Evolutionary conservation across 2,113 vertebrate species (phyloP).

Genomic region (Solea senegalensis): DNA sequence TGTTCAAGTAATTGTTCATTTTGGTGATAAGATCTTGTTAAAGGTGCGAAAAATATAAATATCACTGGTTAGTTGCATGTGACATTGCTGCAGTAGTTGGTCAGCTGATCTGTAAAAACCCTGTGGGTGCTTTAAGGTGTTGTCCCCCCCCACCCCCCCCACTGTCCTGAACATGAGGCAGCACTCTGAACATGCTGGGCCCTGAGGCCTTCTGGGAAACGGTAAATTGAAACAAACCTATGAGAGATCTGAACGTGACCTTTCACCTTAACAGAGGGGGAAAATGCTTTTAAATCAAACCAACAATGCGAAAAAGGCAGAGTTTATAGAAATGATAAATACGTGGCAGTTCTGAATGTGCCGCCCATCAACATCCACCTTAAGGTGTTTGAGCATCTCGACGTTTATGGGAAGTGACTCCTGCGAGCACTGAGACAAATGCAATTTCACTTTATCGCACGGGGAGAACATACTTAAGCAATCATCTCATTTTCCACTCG

Average conservation of each 20-base stretch:
- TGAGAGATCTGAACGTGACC: neutral
- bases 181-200: conserved; percentile 75
- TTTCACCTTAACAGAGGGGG: conserved; percentile 3
- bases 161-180: conserved; percentile 64
- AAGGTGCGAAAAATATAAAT: too few species aligned
- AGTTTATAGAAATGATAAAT: neutral
- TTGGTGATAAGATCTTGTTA: neutral
- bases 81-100: neutral
- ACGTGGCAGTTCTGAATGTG: conserved; percentile 2
- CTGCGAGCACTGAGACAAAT: conserved; percentile 63
- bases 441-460: conserved; percentile 59
- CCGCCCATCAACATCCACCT: conserved; percentile 13
- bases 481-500: conserved; percentile 73
- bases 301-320: neutral
- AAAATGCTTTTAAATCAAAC: neutral
- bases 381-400: conserved; percentile 32
- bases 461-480: conserved; percentile 58
- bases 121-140: conserved; percentile 18
- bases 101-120: conserved; percentile 28
- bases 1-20: neutral
- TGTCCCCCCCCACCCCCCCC: conserved; percentile 27
- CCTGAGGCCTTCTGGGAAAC: conserved; percentile 49
- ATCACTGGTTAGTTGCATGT: neutral
- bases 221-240: neutral
- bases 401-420: conserved; percentile 20